Evolutionary conservation across 2,888 invertebrate species (phyloP), one percentile per base, ranked within the genome.

Genomic region (Lithophane leautieri): DNA sequence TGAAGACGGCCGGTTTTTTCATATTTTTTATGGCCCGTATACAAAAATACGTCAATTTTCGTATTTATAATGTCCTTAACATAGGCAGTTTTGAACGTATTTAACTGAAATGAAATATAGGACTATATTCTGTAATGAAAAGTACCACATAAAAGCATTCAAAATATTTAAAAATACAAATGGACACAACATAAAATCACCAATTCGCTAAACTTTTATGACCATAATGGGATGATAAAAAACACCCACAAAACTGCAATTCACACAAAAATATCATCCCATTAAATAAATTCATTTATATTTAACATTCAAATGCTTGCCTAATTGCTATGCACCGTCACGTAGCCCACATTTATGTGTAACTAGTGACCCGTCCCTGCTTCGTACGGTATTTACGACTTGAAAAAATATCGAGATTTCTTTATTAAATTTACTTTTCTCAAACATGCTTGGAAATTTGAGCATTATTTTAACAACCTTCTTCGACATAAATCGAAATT

Each of bases 321-420:
- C 80, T 80, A 68, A 84, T 85, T 86, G 74, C 40, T 85, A 87
- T 86, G 85, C 85, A 56, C 16, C 56, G 80, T 80, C 87, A 87
- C 86, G 86, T 80, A 52, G 34, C 60, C 19, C 34, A 69, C 73
- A 76, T 83, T 78, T 71, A 71, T 76, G 66, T 28, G 1, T 58
- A 60, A 28, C 58, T 58, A 58, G 58, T 58, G 28, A 28, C 28
- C 28, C 28, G 4, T 4, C 58, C 19, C 19, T 28, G 58, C 19
- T 19, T 58, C 7, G 28, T 16, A 9, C 28, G 28, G 19, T 4
- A 28, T 28, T 58, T 58, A 28, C 28, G 28, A 28, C 19, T 58
- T 28, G 9, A 28, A 8, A 58, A 28, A 58, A 16, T 1, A 19
- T 58, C 16, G 28, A 28, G 16, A 28, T 19, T 58, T 58, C 1